phyloP scores from a whole-genome alignment of 2,113 vertebrate genomes.

The Rhizomys pruinosus region DNA sequence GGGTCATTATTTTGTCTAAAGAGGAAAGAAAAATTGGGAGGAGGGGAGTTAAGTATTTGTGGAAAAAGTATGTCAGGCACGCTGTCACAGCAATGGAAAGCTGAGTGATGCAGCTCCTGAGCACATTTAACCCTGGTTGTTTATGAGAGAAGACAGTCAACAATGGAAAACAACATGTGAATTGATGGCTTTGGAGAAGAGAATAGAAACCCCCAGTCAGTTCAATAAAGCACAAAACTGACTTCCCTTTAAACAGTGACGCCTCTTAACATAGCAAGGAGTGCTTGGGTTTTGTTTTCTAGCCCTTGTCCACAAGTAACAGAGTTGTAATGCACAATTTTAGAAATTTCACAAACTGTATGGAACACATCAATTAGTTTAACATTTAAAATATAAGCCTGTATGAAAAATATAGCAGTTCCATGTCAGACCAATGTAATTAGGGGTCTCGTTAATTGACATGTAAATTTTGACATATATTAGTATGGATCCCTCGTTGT shows the following conservation, averaged over 20 bases:
- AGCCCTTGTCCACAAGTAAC: not conserved
- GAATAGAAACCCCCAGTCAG: conserved; percentile 71
- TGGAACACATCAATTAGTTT: not conserved
- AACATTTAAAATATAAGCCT: not conserved
- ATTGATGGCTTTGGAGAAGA: conserved; percentile 78
- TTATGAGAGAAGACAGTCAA: conserved; percentile 73
- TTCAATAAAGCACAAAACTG: conserved; percentile 75
- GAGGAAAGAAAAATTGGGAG: not conserved
- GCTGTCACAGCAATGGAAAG: not conserved
- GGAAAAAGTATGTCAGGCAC: not conserved
- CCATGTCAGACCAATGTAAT: conserved; percentile 16
- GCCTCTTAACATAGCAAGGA: not conserved
- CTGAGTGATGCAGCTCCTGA: not conserved
- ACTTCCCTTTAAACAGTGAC: conserved; percentile 70
- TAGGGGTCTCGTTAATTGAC: conserved; percentile 31
- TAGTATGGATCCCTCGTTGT: too few relatives aligned
- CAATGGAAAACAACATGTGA: conserved; percentile 75
- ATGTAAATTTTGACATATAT: conserved; percentile 47
- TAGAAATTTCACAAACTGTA: not conserved
- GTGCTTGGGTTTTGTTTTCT: conserved; percentile 52
- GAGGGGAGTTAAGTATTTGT: not conserved
- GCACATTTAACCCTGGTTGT: conserved; percentile 69
- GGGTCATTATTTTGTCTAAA: conserved; percentile 5
- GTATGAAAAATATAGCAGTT: conserved; percentile 35
- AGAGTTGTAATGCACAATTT: not conserved